Evolutionary conservation across 2,888 invertebrate genomes (phyloP).

Genomic region (Apamea sordens): DNA sequence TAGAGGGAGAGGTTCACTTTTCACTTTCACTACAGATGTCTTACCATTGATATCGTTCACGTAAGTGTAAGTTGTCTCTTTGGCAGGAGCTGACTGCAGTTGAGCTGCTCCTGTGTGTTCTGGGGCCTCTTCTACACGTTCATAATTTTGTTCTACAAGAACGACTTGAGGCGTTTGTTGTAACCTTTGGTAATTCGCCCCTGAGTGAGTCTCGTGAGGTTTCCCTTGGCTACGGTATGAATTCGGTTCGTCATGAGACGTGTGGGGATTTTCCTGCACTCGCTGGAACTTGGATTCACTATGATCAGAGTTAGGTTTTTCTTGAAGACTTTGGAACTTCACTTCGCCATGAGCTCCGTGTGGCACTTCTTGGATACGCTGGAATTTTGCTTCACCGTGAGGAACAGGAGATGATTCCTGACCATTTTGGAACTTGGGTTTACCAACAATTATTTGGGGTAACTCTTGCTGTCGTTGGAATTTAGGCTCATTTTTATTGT

Average conservation of each 20-base stretch:
- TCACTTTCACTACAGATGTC: constrained; percentile 80
- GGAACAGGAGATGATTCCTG: constrained; percentile 60
- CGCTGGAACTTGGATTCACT: constrained; percentile 46
- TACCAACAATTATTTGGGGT: constrained; percentile 53
- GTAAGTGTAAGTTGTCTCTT: constrained; percentile 75
- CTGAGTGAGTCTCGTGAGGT: constrained; percentile 28
- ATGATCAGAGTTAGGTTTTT: constrained; percentile 55
- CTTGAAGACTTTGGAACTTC: constrained; percentile 71
- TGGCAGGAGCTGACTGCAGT: constrained; percentile 73
- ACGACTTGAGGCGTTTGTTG: constrained; percentile 51
- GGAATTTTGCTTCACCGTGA: constrained; percentile 47
- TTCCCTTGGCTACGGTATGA: constrained; percentile 46
- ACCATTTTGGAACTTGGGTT: constrained; percentile 69
- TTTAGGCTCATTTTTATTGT: constrained; percentile 68
- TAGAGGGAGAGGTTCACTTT: constrained; percentile 82
- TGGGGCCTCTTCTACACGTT: constrained; percentile 45
- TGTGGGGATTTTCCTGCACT: constrained; percentile 46
- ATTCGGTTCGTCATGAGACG: constrained; percentile 18
- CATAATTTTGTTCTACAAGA: constrained; percentile 54
- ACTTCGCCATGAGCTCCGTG: constrained; percentile 47
- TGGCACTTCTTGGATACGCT: constrained; percentile 52
- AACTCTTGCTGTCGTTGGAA: constrained; percentile 57
- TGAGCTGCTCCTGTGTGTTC: constrained; percentile 66
- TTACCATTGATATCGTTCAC: constrained; percentile 80
- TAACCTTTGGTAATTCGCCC: constrained; percentile 59